Evolutionary conservation across 35 echinoderm and acorn worm genomes (phyloP).

Genomic region (Anneissia japonica): DNA sequence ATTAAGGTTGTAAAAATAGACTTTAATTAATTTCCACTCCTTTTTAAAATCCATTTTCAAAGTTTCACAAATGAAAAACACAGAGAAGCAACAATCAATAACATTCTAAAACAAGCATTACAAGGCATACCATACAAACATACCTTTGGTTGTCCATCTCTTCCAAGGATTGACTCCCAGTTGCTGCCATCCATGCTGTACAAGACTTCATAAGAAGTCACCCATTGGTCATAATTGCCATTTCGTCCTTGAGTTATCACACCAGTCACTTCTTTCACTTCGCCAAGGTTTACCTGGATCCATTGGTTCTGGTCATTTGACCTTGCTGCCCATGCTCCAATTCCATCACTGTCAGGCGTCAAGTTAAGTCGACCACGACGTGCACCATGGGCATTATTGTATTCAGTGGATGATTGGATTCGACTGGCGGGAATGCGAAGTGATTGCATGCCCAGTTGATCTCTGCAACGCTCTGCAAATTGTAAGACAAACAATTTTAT

Average conservation of each 20-base stretch:
- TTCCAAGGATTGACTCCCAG: not conserved
- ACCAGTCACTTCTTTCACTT: not conserved
- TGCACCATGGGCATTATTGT: not conserved
- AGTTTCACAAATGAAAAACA: too few species aligned
- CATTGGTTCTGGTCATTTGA: not conserved
- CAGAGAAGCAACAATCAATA: too few species aligned
- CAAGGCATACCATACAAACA: too few species aligned
- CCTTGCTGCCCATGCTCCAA: not conserved
- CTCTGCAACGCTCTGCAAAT: not conserved
- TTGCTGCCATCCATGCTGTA: conserved; percentile 1
- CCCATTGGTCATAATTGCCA: conserved; percentile 7
- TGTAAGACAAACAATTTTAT: too few species aligned
- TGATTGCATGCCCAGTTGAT: not conserved
- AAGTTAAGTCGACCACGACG: not conserved
- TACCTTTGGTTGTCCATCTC: not conserved
- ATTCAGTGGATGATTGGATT: not conserved
- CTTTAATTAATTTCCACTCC: too few species aligned
- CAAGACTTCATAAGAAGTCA: not conserved
- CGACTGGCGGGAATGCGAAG: not conserved
- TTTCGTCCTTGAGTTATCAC: conserved; percentile 8
- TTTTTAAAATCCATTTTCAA: too few species aligned
- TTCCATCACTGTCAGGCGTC: not conserved
- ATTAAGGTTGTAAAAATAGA: too few species aligned
- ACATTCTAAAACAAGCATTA: too few species aligned
- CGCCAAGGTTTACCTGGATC: conserved; percentile 2